phyloP scores from a whole-genome alignment of 2,113 vertebrate genomes.

The Alexandromys fortis region DNA sequence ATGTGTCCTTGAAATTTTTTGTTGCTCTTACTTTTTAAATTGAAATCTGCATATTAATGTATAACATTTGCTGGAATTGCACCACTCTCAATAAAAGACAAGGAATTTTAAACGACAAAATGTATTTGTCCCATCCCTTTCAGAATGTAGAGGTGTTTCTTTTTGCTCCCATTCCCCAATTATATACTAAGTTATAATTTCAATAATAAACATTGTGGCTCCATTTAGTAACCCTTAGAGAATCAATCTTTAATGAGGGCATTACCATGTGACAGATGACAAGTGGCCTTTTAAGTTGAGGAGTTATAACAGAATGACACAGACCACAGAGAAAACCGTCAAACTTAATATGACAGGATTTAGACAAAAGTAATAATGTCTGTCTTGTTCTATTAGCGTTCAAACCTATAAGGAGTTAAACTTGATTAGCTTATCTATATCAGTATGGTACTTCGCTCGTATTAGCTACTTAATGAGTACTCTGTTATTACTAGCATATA shows the following conservation, averaged over 20 bases:
- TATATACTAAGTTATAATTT: neutral
- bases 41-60: neutral
- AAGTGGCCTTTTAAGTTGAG: neutral
- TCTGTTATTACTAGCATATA: neutral
- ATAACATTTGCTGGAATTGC: neutral
- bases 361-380: neutral
- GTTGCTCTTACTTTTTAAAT: neutral
- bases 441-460: rapidly evolving
- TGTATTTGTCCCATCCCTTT: neutral
- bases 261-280: neutral
- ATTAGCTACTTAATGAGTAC: neutral
- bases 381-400: neutral
- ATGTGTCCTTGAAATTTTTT: neutral
- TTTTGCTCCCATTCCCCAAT: neutral
- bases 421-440: neutral
- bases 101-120: neutral
- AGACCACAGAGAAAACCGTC: neutral
- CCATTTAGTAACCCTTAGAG: neutral
- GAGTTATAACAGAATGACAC: neutral
- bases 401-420: neutral
- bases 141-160: neutral
- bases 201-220: neutral
- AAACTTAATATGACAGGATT: neutral
- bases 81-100: neutral
- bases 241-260: neutral